These are phyloP conservation scores for Camponotus pennsylvanicus DNA, from an alignment of 1,140 invertebrate species.

Conservation along the genomic window DNA sequence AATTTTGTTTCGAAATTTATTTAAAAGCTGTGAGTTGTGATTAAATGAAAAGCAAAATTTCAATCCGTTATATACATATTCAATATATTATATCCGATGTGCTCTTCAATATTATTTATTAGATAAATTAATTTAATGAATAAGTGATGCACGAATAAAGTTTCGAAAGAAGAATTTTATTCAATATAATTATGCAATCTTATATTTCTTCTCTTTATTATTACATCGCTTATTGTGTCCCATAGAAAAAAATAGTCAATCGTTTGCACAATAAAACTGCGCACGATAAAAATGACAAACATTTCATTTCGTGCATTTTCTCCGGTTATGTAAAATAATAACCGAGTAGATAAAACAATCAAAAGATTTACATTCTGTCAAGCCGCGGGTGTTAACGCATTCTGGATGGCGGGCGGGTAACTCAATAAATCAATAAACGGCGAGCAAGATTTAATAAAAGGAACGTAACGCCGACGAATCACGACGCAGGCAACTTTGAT, in stretches of 20 bases:
- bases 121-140: neutral
- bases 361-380: constrained; percentile 21
- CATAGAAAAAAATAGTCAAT: neutral
- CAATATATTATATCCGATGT: neutral
- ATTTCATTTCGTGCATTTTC: neutral
- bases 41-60: neutral
- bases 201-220: neutral
- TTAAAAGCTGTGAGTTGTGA: neutral
- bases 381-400: neutral
- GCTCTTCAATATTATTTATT: neutral
- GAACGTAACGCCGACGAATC: constrained; percentile 27
- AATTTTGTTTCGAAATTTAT: neutral
- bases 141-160: neutral
- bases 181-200: neutral
- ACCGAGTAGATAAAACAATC: neutral
- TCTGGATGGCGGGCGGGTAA: neutral
- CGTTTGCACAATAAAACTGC: neutral
- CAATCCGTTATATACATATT: too few relatives aligned
- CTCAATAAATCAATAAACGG: constrained; percentile 56
- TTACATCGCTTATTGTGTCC: neutral
- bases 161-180: neutral
- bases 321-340: constrained; percentile 10
- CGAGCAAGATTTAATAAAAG: constrained; percentile 48
- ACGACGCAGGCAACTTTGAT: constrained; percentile 17
- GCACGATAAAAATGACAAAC: too few relatives aligned